Base-by-base conservation (phyloP, 2,113 vertebrate species). In the Orthonyx spaldingii region DNA sequence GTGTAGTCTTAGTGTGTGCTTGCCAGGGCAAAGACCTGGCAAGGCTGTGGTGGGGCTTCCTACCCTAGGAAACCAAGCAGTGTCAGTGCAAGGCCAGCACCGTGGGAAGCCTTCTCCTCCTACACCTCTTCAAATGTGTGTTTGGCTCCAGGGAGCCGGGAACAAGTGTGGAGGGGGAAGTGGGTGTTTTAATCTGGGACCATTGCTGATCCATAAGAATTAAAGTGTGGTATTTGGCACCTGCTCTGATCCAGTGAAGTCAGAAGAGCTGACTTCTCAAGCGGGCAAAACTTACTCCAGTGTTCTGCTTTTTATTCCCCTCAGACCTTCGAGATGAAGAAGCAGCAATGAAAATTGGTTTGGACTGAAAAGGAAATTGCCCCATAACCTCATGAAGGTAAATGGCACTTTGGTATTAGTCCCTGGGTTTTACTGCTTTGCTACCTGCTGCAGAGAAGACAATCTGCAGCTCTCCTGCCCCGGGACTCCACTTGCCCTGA, bases 71-170 rank as follows among this genome's bases (percentile, higher is more conserved):
- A 84, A 17, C 24, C 16, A 64, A 35, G 32, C 9, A 57, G 46
- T 16, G 41, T 28, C 22, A 57, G 47, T 2, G 9, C 0, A 8
- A 70, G 47, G 24, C 14, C 42, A 74, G 18, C 32, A 24, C 28
- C 4, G 0, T 63, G 46, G n/a, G 42, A n/a, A 55, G 5, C 6
- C 16, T 55, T 64, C 21, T 3, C 5, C 16, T 60, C 7, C 27
- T 39, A 20, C 37, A 30, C 4, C 12, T 55, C 16, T 69, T 19
- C 37, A 44, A 16, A 13, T 1, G 1, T 1, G 1, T 0, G 0
- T 32, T n/a, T 30, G 16, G 21, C 27, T 42, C 20, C 49, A 74
- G 55, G 42, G 11, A 72, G n/a, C 12, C 0, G 0, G 42, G 6
- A 65, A 23, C 30, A 63, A 27, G 18, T 6, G 0, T 22, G 14